Evolutionary conservation across 2,888 invertebrate species (phyloP).

Genomic region (Parelbella ahira): DNA sequence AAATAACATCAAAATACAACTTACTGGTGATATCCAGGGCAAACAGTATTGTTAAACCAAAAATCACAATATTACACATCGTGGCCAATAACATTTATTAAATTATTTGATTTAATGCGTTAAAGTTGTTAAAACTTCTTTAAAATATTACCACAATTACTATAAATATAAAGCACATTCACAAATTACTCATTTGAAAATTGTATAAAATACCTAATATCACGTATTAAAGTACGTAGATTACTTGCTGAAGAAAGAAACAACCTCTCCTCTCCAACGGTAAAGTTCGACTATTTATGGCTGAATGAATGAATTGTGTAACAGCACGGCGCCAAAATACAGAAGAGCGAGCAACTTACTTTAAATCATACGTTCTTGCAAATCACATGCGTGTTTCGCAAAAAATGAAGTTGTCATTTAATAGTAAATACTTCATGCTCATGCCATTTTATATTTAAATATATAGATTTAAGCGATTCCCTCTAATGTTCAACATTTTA

Average conservation of each 20-base stretch:
- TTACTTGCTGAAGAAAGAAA: constrained; percentile 31
- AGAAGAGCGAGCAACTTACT: constrained; percentile 1
- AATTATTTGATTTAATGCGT: too few relatives aligned
- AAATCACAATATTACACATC: constrained; percentile 50
- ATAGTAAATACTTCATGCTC: too few relatives aligned
- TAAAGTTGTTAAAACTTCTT: neutral
- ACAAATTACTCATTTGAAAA: neutral
- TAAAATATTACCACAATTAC: constrained; percentile 6
- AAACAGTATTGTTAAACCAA: constrained; percentile 45
- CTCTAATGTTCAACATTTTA: too few relatives aligned
- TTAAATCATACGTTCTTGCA: neutral
- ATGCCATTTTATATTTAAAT: too few relatives aligned
- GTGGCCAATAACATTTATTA: too few relatives aligned
- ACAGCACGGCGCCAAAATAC: constrained; percentile 29
- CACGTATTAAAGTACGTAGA: constrained; percentile 43
- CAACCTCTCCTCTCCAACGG: constrained; percentile 30
- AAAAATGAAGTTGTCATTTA: too few relatives aligned
- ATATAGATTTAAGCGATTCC: too few relatives aligned
- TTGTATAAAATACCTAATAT: too few relatives aligned
- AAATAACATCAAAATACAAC: too few relatives aligned
- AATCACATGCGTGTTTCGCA: too few relatives aligned
- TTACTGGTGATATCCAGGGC: constrained; percentile 49
- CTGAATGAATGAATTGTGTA: constrained; percentile 29
- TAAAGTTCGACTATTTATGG: constrained; percentile 36
- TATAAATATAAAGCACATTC: constrained; percentile 5